These are phyloP conservation scores for Macrophya alboannulata DNA, from an alignment of 2,888 invertebrate genomes.

Conservation along the genomic window DNA sequence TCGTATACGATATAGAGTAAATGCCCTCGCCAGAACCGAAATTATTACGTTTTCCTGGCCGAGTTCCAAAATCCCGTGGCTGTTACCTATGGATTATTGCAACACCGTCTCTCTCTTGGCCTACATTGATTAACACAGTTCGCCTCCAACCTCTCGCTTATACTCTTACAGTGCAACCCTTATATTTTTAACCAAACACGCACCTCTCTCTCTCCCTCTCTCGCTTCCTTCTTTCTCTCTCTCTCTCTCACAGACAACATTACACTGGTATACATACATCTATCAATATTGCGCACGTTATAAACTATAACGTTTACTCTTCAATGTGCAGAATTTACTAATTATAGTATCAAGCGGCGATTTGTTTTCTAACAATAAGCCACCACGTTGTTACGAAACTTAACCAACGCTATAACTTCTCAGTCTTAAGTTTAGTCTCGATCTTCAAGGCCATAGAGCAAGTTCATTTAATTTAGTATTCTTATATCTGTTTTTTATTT, in stretches of 20 bases:
- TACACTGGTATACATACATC: too few species aligned
- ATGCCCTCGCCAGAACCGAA: slow-evolving; percentile 66
- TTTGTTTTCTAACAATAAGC: slow-evolving; percentile 51
- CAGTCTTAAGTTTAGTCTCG: not conserved
- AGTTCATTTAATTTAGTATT: slow-evolving; percentile 10
- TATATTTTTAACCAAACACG: slow-evolving; percentile 40
- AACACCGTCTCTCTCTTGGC: slow-evolving; percentile 65
- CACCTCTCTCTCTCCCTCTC: not conserved
- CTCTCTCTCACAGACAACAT: not conserved
- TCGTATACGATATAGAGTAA: slow-evolving; percentile 32
- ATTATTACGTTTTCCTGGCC: slow-evolving; percentile 74
- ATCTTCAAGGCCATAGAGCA: slow-evolving; percentile 29
- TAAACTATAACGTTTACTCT: not conserved
- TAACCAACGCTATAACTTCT: not conserved
- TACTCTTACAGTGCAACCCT: slow-evolving; percentile 39
- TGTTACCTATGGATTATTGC: slow-evolving; percentile 68
- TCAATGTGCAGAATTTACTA: slow-evolving; percentile 14
- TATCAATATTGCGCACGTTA: not conserved
- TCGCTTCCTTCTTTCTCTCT: not conserved
- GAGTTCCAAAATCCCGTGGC: slow-evolving; percentile 66
- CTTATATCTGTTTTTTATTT: not conserved
- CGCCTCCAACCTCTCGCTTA: not conserved
- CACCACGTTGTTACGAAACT: slow-evolving; percentile 32
- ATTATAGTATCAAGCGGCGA: slow-evolving; percentile 47
- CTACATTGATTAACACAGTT: slow-evolving; percentile 63